phyloP scores from a whole-genome alignment of 2,113 vertebrate species.

The Heterocephalus glaber region DNA sequence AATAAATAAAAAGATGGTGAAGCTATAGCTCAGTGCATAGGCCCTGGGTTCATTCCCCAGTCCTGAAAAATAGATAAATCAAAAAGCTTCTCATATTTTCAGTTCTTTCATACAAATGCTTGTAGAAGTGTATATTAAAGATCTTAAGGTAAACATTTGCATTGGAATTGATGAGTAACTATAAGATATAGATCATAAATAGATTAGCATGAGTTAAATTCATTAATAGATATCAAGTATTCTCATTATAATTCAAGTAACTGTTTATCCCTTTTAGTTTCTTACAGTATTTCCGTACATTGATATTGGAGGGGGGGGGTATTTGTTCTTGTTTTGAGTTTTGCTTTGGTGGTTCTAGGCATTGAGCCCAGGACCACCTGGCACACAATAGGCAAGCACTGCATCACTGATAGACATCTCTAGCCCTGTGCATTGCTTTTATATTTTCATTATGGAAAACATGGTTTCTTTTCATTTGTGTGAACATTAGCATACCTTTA shows the following conservation, averaged over 20 bases:
- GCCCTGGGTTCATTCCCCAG: neutral
- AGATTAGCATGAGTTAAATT: neutral
- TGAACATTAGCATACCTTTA: neutral
- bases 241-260: conserved; percentile 32
- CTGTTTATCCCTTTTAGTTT: neutral
- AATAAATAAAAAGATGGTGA: neutral
- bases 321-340: neutral
- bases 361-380: neutral
- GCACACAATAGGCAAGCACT: neutral
- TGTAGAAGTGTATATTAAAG: conserved; percentile 79
- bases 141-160: conserved; percentile 85
- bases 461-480: conserved; percentile 8
- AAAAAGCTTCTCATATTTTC: neutral
- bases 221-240: neutral
- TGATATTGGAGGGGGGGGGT: neutral
- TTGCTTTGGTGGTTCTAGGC: neutral
- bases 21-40: neutral
- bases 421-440: neutral
- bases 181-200: neutral
- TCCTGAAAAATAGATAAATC: neutral
- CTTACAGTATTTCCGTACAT: neutral
- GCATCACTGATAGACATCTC: too few species aligned
- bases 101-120: conserved; percentile 40
- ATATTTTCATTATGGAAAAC: neutral
- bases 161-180: conserved; percentile 12